Evolutionary conservation across 2,888 invertebrate species (phyloP).

Genomic region (Lobophora halterata): DNA sequence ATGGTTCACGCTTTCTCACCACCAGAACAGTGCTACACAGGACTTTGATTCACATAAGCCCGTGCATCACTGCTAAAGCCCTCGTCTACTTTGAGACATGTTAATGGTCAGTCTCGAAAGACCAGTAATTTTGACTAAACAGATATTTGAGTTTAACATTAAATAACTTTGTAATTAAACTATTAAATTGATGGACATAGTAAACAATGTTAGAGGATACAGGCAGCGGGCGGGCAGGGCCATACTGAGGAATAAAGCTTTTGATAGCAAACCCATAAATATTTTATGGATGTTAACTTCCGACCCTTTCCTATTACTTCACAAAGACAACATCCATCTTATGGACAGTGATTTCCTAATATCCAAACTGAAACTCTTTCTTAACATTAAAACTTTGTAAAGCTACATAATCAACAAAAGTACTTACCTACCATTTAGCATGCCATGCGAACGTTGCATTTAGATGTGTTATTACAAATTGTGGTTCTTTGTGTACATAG

Average conservation of each 20-base stretch:
- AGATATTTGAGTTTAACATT: no score
- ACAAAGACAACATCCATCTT: conserved; percentile 1
- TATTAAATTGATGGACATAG: background rate
- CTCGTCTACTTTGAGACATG: no score
- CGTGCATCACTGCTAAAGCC: no score
- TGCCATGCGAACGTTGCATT: background rate
- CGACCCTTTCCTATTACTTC: conserved; percentile 1
- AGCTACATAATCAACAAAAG: background rate
- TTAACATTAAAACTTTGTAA: conserved; percentile 2
- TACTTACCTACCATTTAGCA: background rate
- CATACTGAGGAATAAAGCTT: background rate
- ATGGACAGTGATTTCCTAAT: background rate
- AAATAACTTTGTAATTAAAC: no score
- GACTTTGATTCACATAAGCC: no score
- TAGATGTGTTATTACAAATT: background rate
- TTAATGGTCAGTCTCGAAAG: no score
- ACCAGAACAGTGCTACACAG: no score
- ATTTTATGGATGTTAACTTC: background rate
- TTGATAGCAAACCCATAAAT: background rate
- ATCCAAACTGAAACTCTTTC: conserved; percentile 5
- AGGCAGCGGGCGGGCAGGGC: background rate
- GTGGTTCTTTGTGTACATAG: background rate
- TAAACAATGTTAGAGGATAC: background rate
- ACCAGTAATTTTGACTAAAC: no score
- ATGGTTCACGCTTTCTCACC: no score